A percentile compares a stretch with the other conserved stretches of the same genome.
Conservation (phyloP, 1,140 invertebrate species). For the Reticulitermes speratus region DNA sequence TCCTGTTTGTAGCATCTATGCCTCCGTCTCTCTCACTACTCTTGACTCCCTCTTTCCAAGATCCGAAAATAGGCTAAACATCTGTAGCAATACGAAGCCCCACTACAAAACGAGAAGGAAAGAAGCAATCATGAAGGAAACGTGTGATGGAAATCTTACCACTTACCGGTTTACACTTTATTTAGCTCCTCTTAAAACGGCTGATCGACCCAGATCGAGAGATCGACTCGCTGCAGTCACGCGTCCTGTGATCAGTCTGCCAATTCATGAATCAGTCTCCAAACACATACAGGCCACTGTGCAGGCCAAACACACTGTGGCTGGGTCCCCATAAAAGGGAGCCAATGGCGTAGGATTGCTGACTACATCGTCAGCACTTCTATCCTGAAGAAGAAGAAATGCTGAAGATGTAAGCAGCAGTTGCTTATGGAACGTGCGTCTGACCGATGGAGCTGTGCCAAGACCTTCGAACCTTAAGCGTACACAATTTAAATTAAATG, state of each 20-base stretch:
- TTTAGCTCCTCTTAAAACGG: not conserved
- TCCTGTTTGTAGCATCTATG: not conserved
- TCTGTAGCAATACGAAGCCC: not conserved
- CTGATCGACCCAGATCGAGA: not conserved
- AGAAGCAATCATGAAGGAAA: not conserved
- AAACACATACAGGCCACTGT: no score
- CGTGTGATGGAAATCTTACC: constrained; percentile 12
- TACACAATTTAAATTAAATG: no score
- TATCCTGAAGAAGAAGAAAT: no score
- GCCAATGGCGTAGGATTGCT: no score
- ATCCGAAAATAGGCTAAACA: not conserved
- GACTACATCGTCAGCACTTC: no score
- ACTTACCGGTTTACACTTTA: constrained; percentile 6
- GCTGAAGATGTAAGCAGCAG: no score
- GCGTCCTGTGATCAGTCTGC: not conserved
- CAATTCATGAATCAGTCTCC: not conserved
- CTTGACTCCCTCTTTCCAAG: not conserved
- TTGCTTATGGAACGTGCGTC: no score
- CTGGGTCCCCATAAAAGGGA: no score
- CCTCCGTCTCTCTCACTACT: not conserved
- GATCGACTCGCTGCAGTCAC: not conserved
- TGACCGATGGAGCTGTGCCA: no score
- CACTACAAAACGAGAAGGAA: not conserved
- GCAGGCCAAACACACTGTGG: no score
- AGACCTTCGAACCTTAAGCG: no score